Evolutionary conservation across 2,113 vertebrate species (phyloP).

Genomic region (Natator depressus): DNA sequence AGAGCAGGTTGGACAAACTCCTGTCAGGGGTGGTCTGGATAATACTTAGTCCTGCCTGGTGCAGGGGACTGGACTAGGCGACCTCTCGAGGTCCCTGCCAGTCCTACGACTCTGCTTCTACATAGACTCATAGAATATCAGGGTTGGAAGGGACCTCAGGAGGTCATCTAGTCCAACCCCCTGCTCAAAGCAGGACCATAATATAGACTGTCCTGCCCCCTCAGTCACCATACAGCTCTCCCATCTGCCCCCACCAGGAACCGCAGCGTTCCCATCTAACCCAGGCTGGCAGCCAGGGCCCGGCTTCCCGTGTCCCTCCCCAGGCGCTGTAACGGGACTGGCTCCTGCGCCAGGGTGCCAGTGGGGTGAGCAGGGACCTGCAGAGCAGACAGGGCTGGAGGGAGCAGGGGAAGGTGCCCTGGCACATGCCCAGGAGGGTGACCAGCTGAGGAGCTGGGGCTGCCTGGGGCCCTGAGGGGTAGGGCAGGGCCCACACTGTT

Average conservation of each 20-base stretch:
- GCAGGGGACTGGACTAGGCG: no score
- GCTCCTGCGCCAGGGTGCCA: not conserved
- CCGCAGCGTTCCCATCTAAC: no score
- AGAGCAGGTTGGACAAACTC: no score
- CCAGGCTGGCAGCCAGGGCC: not conserved
- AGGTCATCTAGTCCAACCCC: no score
- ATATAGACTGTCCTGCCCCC: no score
- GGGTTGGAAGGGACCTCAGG: no score
- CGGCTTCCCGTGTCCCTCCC: not conserved
- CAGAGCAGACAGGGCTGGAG: accelerated
- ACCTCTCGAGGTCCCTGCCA: no score
- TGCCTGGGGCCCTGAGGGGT: accelerated
- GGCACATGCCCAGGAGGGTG: accelerated
- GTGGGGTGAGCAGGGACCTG: not conserved
- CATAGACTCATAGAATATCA: no score
- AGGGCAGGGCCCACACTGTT: not conserved
- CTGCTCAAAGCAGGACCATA: no score
- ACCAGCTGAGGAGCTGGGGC: not conserved
- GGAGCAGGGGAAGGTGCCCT: not conserved
- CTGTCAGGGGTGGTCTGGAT: no score
- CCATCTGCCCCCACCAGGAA: not conserved
- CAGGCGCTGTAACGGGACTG: not conserved
- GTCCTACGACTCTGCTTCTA: no score
- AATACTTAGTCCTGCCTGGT: no score
- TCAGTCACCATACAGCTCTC: not conserved